Evolutionary conservation across 2,113 vertebrate species (phyloP), one percentile per base, ranked within the genome.

Genomic region (Camelus dromedarius): DNA sequence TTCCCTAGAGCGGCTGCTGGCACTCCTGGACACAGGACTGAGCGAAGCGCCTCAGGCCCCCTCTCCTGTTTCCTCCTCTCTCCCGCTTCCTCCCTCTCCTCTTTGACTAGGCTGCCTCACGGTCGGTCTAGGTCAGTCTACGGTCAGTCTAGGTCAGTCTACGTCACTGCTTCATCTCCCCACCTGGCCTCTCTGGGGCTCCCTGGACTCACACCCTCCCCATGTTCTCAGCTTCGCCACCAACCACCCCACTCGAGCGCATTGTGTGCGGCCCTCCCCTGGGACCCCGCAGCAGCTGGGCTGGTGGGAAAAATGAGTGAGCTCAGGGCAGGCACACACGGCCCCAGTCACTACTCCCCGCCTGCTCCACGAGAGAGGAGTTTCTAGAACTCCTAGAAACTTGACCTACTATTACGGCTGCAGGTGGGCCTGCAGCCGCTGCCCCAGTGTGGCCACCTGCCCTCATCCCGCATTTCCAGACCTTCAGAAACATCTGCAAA

Each of bases 1-100:
- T 18, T 58, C 75, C 81, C 54, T 16, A 30, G 67, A 81, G 16
- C 1, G 35, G 4, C 5, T 56, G 18, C 22, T 50, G 35, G 1
- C 1, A 0, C 1, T 0, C 6, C 7, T 4, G 35, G n/a, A 46
- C 11, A 16, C 7, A 14, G n/a, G 18, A 56, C 6, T 58, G 50
- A 67, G 83, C 54, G 4, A 16, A 3, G 30, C 50, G 46, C 30
- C 11, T 35, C 14, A 2, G 3, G 11, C 14, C 3, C 14, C 58
- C 19, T 3, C 69, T 16, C 28, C 8, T 10, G 12, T 22, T 16
- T 48, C 50, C 52, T 15, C 14, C 1, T 3, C 50, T 24, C 73
- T 52, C 6, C 20, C 72, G 3, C 60, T 38, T 56, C 54, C 56
- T 54, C n/a, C 30, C 19, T 9, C 22, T 16, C 7, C 56, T 54